Conservation (phyloP, 2,888 invertebrate species). For the Drosophila prostipennis region DNA sequence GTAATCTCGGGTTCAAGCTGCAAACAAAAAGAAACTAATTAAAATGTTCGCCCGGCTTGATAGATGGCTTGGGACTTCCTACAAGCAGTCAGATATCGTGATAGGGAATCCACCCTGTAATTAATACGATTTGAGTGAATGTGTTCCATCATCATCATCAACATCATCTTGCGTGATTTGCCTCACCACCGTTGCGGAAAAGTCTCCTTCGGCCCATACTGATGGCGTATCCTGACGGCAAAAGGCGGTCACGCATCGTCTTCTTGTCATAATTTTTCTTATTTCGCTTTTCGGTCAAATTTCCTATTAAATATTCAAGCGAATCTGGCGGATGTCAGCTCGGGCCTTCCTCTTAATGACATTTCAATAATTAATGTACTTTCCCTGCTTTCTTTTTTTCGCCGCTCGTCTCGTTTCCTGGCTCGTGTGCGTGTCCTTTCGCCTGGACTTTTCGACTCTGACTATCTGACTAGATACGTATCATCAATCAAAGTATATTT, state of each 20-base stretch:
- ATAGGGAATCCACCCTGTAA: conserved; percentile 72
- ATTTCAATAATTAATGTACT: conserved; percentile 83
- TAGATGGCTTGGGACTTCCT: conserved; percentile 66
- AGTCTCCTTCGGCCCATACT: conserved; percentile 54
- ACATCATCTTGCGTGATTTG: conserved; percentile 70
- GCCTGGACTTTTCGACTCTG: conserved; percentile 66
- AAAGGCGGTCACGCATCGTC: conserved; percentile 73
- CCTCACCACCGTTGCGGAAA: conserved; percentile 3
- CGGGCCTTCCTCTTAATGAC: conserved; percentile 73
- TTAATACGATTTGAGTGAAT: conserved; percentile 81
- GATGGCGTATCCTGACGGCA: conserved; percentile 57
- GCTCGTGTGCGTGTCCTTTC: conserved; percentile 70
- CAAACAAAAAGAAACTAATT: conserved; percentile 57
- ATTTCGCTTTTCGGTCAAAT: conserved; percentile 37
- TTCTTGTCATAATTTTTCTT: conserved; percentile 65
- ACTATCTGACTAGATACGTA: conserved; percentile 51
- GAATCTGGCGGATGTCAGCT: conserved; percentile 70
- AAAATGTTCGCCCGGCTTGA: conserved; percentile 63
- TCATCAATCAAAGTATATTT: conserved; percentile 73
- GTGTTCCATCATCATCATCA: conserved; percentile 52
- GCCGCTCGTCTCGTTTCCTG: conserved; percentile 33
- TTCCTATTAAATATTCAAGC: conserved; percentile 75
- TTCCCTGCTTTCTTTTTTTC: conserved; percentile 63
- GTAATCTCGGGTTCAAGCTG: conserved; percentile 38
- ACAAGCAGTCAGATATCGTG: conserved; percentile 26